Percentiles rank a stretch among this genome's conserved stretches.
Evolutionary conservation across 1,140 invertebrate genomes (phyloP).

Genomic region (Rhagoletis pomonella): DNA sequence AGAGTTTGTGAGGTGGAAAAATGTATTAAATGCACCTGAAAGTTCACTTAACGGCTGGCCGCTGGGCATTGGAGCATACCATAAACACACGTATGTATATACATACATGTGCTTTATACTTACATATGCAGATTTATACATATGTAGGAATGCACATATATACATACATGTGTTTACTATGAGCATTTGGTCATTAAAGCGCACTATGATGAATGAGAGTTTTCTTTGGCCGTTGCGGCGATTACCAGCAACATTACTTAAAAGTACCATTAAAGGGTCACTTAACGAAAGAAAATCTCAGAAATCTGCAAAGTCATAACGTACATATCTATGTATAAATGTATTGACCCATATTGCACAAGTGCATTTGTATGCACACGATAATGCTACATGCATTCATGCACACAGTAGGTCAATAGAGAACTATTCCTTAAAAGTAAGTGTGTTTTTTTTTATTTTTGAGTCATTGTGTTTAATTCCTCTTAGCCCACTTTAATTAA

Average conservation of each 20-base stretch:
- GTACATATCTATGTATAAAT: background rate
- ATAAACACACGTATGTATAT: background rate
- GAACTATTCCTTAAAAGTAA: too few species aligned
- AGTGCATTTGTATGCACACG: background rate
- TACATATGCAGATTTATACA: background rate
- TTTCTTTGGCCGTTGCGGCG: background rate
- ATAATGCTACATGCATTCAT: too few species aligned
- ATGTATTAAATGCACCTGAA: conserved; percentile 29
- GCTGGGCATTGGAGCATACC: background rate
- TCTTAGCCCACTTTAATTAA: too few species aligned
- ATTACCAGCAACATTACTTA: conserved; percentile 2
- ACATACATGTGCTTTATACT: background rate
- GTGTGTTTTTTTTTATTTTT: too few species aligned
- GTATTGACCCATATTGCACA: conserved; percentile 40
- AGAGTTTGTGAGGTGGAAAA: background rate
- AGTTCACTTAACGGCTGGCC: conserved; percentile 35
- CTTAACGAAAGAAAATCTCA: background rate
- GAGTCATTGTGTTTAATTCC: too few species aligned
- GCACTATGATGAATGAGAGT: conserved; percentile 30
- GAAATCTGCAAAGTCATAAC: conserved; percentile 37
- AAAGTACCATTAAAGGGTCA: conserved; percentile 35
- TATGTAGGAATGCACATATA: background rate
- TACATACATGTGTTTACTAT: background rate
- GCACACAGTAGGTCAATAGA: too few species aligned
- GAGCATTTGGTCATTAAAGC: conserved; percentile 6